Conservation (phyloP, 2,113 vertebrate species). For the Perccottus glenii region DNA sequence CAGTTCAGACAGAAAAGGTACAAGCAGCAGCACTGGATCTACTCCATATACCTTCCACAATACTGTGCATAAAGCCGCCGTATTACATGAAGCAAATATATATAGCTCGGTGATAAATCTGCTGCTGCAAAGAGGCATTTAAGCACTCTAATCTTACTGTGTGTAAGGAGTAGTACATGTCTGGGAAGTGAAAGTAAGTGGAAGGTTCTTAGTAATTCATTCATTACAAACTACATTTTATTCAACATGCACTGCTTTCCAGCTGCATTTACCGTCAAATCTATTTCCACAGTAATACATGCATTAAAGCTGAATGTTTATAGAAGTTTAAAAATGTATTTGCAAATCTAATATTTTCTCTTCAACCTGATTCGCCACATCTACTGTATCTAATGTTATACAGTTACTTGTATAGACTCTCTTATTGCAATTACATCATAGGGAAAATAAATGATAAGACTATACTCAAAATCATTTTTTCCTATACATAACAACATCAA, state of each 20-base stretch:
- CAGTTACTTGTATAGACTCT: too few relatives aligned
- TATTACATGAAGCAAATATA: slow-evolving; percentile 37
- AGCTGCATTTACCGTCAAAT: slow-evolving; percentile 44
- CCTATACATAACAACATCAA: too few relatives aligned
- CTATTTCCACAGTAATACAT: slow-evolving; percentile 27
- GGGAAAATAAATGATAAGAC: too few relatives aligned
- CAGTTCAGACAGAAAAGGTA: slow-evolving; percentile 63
- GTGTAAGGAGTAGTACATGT: slow-evolving; percentile 12
- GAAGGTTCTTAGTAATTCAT: slow-evolving; percentile 21
- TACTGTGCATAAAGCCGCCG: slow-evolving; percentile 46
- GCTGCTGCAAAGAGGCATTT: slow-evolving; percentile 41
- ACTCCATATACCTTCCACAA: slow-evolving; percentile 47
- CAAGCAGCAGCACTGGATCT: slow-evolving; percentile 56
- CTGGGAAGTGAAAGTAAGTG: slow-evolving; percentile 30
- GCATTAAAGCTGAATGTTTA: slow-evolving; percentile 21
- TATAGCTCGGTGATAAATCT: slow-evolving; percentile 45
- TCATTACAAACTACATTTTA: slow-evolving; percentile 19
- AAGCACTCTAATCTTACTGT: slow-evolving; percentile 13
- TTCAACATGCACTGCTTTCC: slow-evolving; percentile 24
- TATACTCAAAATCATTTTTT: too few relatives aligned
- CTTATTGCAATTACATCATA: too few relatives aligned
- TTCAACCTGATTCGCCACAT: too few relatives aligned
- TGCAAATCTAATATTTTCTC: too few relatives aligned
- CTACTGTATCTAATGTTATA: too few relatives aligned
- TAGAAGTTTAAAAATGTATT: slow-evolving; percentile 1